Evolutionary conservation across 2,888 invertebrate species (phyloP).

Genomic region (Drosophila subsilvestris): DNA sequence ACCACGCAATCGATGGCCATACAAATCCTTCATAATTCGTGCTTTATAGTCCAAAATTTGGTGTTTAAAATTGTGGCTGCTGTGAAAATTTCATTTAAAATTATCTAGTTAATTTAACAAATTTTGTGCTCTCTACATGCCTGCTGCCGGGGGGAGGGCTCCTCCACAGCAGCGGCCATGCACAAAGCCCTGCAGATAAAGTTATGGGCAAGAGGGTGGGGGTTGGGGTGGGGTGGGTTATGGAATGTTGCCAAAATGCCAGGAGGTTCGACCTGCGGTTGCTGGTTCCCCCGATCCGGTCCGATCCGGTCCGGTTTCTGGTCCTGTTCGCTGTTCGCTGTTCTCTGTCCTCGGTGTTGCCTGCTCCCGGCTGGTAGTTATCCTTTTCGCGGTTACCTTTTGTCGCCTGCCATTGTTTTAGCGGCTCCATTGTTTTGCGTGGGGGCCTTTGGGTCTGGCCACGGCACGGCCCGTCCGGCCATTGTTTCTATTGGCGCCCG

Average conservation of each 20-base stretch:
- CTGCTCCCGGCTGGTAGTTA: conserved; percentile 33
- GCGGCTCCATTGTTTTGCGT: conserved; percentile 50
- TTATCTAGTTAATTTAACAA: conserved; percentile 40
- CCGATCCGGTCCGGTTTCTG: not conserved
- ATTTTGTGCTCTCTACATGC: conserved; percentile 17
- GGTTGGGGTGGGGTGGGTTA: conserved; percentile 6
- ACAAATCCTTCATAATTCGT: conserved; percentile 16
- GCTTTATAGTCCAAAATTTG: conserved; percentile 22
- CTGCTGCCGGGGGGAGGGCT: not conserved
- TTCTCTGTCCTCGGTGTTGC: not conserved
- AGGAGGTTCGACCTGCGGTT: conserved; percentile 38
- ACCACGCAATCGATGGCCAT: conserved; percentile 16
- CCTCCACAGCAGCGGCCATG: not conserved
- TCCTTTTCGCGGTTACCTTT: conserved; percentile 50
- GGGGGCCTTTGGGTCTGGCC: conserved; percentile 27
- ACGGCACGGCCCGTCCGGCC: conserved; percentile 49
- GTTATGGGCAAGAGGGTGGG: not conserved
- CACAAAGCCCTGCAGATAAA: not conserved
- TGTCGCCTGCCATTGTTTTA: conserved; percentile 50
- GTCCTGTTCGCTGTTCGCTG: not conserved
- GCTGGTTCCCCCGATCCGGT: conserved; percentile 21
- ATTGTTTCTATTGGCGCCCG: conserved; percentile 43
- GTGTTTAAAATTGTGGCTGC: conserved; percentile 7
- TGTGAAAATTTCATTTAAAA: conserved; percentile 35
- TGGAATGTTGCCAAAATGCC: conserved; percentile 43